Conservation (phyloP, 2,888 invertebrate genomes). For the Drosophila monieri region DNA sequence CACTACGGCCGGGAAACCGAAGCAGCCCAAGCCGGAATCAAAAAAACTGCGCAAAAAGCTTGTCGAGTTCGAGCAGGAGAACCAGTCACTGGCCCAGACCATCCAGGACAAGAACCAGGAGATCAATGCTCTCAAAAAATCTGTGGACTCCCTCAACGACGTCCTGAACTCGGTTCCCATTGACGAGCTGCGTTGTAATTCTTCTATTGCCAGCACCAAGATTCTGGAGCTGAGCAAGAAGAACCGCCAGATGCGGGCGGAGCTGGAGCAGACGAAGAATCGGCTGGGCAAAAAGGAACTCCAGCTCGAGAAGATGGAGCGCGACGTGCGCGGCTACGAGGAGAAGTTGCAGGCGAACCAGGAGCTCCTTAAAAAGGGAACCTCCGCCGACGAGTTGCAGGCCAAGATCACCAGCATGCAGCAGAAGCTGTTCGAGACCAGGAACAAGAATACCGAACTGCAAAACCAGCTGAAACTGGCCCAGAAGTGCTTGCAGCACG, state of each 20-base stretch:
- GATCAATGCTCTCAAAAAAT: constrained; percentile 76
- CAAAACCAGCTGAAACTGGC: constrained; percentile 90
- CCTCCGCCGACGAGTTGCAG: constrained; percentile 85
- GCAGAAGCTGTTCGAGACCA: constrained; percentile 88
- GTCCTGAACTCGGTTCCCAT: constrained; percentile 80
- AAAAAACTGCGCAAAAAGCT: constrained; percentile 77
- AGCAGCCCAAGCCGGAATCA: constrained; percentile 23
- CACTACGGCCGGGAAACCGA: constrained; percentile 36
- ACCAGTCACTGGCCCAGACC: constrained; percentile 69
- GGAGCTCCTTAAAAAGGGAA: constrained; percentile 53
- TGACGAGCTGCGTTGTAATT: constrained; percentile 80
- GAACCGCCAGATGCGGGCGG: constrained; percentile 79
- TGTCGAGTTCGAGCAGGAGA: constrained; percentile 66
- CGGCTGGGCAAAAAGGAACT: constrained; percentile 70
- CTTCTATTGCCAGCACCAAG: constrained; percentile 78
- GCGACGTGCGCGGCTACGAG: constrained; percentile 55
- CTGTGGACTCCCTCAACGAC: constrained; percentile 78
- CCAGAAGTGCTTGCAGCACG: constrained; percentile 90
- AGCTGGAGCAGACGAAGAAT: constrained; percentile 76
- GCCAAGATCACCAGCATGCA: constrained; percentile 83
- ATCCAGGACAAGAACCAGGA: constrained; percentile 78
- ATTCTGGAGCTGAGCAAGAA: constrained; percentile 82
- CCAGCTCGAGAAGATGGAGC: constrained; percentile 66
- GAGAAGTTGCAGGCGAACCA: constrained; percentile 52
- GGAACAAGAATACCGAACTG: constrained; percentile 88